Evolutionary conservation across 2,888 invertebrate species (phyloP), one percentile per base, ranked within the genome.

Genomic region (Aleiodes testaceus): DNA sequence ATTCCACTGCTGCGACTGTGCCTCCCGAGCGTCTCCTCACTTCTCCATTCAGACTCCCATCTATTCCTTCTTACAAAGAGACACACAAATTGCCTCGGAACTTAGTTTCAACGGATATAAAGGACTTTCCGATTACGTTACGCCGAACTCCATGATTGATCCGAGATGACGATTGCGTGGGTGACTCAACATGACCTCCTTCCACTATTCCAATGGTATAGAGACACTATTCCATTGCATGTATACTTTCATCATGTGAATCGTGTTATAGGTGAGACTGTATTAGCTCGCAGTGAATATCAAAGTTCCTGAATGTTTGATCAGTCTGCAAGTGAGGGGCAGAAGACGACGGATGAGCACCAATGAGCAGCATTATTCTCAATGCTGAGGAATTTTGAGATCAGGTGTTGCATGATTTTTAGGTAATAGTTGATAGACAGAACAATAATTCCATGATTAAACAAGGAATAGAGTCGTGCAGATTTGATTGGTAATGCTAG

Each of bases 81-180:
- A 85, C 82, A 84, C 82, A 82, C 84, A 85, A 86, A 86, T 86
- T 86, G 86, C 83, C 84, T 85, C 74, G 83, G 78, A 86, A 86
- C 84, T 86, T 82, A 85, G 86, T 86, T 86, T 86, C 80, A 82
- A 74, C 76, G 80, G 82, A 85, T 84, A 84, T 85, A 84, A 84
- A 83, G 83, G 85, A 85, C 84, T 85, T 84, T 84, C 79, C 82
- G 82, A 86, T 86, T 85, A 82, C 84, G 82, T 85, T 86, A 84
- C 82, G 79, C 75, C 76, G 78, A 74, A 79, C 79, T 79, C 77
- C 79, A 79, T 81, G 84, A 85, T 85, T 84, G 85, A 85, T 85
- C 80, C 77, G 78, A 79, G 80, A 85, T 81, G 82, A 85, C 83
- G 81, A 83, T 82, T 80, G 79, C 76, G 66, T 63, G 74, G 66